A percentile compares a stretch with the other conserved stretches of the same genome.
These are phyloP conservation scores for Penelope pileata DNA, from an alignment of 2,113 vertebrate genomes.

Conservation along the genomic window DNA sequence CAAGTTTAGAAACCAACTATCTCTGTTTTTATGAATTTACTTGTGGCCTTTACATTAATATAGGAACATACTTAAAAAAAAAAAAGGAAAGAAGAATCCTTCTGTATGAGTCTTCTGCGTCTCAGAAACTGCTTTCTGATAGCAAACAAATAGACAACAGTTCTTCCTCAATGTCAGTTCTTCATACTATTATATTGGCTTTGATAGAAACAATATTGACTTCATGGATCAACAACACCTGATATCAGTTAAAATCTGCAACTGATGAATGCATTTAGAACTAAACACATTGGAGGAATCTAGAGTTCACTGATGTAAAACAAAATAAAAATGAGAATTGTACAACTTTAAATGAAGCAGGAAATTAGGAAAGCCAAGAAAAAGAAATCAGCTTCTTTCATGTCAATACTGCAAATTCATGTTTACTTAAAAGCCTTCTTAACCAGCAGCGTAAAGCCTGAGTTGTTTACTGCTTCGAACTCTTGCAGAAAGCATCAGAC, in stretches of 20 bases:
- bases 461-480: neutral
- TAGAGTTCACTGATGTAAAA: neutral
- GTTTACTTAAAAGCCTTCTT: neutral
- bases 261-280: neutral
- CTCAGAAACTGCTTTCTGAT: accelerated
- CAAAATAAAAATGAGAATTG: neutral
- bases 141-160: neutral
- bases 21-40: neutral
- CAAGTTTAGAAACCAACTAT: neutral
- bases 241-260: neutral
- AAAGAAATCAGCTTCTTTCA: neutral
- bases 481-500: neutral
- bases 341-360: neutral
- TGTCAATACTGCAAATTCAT: neutral
- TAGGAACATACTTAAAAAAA: accelerated
- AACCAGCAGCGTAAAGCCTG: neutral
- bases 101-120: neutral
- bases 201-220: neutral
- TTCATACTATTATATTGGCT: neutral
- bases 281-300: neutral
- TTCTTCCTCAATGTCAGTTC: neutral
- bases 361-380: neutral
- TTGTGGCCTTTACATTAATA: neutral
- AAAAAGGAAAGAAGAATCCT: neutral
- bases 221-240: neutral